Conservation (phyloP, 2,888 invertebrate genomes). For the Coronaproctus castanopsis region DNA sequence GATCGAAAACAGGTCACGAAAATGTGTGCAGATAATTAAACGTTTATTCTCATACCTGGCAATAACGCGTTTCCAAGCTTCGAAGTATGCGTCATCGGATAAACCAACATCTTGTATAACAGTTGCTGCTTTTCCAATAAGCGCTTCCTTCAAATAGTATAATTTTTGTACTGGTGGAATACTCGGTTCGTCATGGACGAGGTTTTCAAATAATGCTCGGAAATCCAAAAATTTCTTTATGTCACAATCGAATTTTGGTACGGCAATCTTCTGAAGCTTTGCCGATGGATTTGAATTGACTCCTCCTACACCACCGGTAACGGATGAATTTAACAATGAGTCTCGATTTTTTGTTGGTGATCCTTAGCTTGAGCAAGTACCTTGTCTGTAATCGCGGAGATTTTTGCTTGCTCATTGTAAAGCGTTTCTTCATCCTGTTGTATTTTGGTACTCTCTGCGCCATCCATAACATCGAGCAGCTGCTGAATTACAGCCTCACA, state of each 20-base stretch:
- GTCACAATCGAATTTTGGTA: constrained; percentile 4
- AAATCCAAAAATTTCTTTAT: not conserved
- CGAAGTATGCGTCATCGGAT: not conserved
- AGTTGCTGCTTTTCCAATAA: not conserved
- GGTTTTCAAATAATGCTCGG: not conserved
- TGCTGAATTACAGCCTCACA: too few species aligned
- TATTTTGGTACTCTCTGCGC: too few species aligned
- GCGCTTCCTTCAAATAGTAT: not conserved
- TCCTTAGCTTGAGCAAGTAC: too few species aligned
- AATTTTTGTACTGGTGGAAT: not conserved
- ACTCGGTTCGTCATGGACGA: constrained; percentile 1
- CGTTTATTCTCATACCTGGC: not conserved
- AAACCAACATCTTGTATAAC: not conserved
- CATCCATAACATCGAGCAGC: too few species aligned
- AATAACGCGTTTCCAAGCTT: not conserved
- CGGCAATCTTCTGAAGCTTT: too few species aligned
- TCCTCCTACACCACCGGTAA: too few species aligned
- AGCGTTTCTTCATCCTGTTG: too few species aligned
- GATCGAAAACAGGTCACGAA: not conserved
- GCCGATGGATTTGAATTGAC: too few species aligned
- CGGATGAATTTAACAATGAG: too few species aligned
- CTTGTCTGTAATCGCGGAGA: too few species aligned
- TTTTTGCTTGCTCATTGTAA: too few species aligned
- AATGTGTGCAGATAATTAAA: not conserved
- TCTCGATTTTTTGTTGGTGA: too few species aligned